Conservation (phyloP, 35 echinoderm and acorn worm species). For the Lytechinus variegatus region DNA sequence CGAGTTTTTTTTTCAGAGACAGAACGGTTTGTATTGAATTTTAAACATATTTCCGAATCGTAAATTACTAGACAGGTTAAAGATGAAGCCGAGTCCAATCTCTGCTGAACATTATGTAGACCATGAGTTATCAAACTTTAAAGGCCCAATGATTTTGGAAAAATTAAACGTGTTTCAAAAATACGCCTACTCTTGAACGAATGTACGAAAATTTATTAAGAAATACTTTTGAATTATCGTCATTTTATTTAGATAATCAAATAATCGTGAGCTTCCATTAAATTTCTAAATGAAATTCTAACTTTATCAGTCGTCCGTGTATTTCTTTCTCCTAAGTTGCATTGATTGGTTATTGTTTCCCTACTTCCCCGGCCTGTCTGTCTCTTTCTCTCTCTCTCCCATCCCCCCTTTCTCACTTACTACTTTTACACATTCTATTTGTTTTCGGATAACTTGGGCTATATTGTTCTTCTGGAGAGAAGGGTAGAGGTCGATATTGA, state of each 20-base stretch:
- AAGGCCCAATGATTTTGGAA: too few species aligned
- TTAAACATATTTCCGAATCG: neutral
- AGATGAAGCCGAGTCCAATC: too few species aligned
- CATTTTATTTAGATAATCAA: too few species aligned
- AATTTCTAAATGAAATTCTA: too few species aligned
- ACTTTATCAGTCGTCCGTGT: neutral
- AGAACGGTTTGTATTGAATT: neutral
- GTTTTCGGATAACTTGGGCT: neutral
- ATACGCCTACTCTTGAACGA: neutral
- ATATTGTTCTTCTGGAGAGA: too few species aligned
- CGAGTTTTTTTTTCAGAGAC: neutral
- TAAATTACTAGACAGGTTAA: too few species aligned
- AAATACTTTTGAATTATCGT: too few species aligned
- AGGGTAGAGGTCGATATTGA: too few species aligned
- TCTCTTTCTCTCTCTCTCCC: neutral
- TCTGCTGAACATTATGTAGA: too few species aligned
- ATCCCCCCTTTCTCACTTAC: too few species aligned
- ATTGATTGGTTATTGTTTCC: neutral
- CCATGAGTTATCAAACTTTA: neutral
- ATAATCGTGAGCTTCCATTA: too few species aligned
- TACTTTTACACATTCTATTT: neutral
- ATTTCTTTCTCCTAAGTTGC: neutral
- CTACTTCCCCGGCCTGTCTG: neutral
- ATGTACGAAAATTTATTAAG: too few species aligned
- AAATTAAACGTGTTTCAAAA: neutral